Evolutionary conservation across 2,888 invertebrate genomes (phyloP), one percentile per base, ranked within the genome.

Genomic region (Eristalis arbustorum): DNA sequence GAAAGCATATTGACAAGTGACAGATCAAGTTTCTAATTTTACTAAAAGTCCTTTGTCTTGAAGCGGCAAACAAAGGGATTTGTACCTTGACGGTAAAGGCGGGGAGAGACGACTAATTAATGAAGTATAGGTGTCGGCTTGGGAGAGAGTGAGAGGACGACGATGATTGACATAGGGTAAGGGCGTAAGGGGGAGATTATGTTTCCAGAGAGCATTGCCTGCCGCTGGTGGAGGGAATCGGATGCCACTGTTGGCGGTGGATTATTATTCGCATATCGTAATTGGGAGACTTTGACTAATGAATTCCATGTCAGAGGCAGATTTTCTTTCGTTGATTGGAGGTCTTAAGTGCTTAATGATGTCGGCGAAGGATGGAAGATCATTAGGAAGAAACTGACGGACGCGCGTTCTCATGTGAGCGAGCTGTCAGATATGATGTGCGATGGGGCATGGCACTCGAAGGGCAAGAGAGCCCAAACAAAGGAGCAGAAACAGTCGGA

Each of bases 1-100:
- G 37, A 13, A 37, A 42, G 62, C 34, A 14, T 81, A 80, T 72
- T 76, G 71, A 62, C 66, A 67, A 82, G 22, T 76, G 76, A 67
- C 82, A 82, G 71, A 82, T 82, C 76, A 63, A 76, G 67, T 82
- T 77, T 82, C 76, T 77, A 82, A 82, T 82, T 77, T 77, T 40
- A 57, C 76, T 76, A 82, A 82, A 82, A 64, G 63, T 74, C 22
- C 56, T 63, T 74, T 68, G 68, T 79, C 25, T 42, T 67, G 67
- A 6, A 42, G 22, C 68, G 34, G 22, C 68, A 71, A 64, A 71
- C 61, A 71, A 66, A 61, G 49, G 66, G 75, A 81, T 34, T 75
- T 37, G 61, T 66, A 14, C 40, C 59, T 49, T 61, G 56, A 28
- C 37, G 56, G 40, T 37, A 23, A 23, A 31, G n/a, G 63, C n/a